Conservation (phyloP, 2,888 invertebrate genomes). For the Cinara cedri region DNA sequence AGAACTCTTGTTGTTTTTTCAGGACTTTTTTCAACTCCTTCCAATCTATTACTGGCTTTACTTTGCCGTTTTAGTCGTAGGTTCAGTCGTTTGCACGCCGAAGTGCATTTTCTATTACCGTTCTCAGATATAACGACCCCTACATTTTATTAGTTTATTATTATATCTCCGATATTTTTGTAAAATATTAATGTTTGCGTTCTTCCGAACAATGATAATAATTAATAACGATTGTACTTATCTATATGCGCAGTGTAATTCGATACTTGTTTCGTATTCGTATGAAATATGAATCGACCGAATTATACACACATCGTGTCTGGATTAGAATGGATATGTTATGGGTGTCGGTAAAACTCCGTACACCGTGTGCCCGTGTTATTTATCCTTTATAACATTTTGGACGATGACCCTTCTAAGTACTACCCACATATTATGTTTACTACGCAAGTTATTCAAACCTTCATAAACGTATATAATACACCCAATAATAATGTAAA, state of each 20-base stretch:
- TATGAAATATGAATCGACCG: neutral
- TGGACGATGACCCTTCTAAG: neutral
- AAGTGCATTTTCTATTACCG: too few species aligned
- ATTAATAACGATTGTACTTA: neutral
- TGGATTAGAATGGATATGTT: neutral
- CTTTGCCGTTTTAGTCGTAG: too few species aligned
- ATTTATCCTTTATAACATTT: neutral
- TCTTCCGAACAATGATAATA: too few species aligned
- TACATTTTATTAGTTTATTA: too few species aligned
- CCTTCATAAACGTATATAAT: neutral
- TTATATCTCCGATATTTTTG: too few species aligned
- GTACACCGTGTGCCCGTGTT: neutral
- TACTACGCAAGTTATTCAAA: neutral
- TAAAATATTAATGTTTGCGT: too few species aligned
- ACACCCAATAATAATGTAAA: conserved; percentile 8
- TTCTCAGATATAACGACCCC: too few species aligned
- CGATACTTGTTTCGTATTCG: neutral
- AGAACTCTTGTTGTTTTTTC: too few species aligned
- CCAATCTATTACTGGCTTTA: too few species aligned
- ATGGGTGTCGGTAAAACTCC: conserved; percentile 8
- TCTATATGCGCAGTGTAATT: neutral
- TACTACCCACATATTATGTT: neutral
- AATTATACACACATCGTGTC: neutral
- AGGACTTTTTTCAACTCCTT: too few species aligned
- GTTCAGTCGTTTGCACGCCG: too few species aligned